Evolutionary conservation across 2,797 vertebrate genomes (phyloP), one percentile per base, ranked within the genome.

Genomic region (Peromyscus aztecus): DNA sequence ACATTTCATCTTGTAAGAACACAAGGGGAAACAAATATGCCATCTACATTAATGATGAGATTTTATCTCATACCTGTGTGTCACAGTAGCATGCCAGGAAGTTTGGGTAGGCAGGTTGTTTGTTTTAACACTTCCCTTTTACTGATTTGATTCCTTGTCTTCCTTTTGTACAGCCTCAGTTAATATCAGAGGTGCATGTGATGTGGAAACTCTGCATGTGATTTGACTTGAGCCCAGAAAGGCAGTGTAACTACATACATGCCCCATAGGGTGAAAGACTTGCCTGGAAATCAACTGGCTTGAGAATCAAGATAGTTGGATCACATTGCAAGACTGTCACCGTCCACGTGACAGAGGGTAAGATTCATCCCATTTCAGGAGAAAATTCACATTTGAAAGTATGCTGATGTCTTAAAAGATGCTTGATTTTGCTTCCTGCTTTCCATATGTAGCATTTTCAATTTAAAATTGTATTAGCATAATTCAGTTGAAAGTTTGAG

Each of bases 381-480:
- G 90, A 76, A 14, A 82, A 55, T 96, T 82, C 43, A 85, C 1
- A 12, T 90, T 86, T 95, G 65, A 84, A 93, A 96, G 49, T 21
- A 43, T 71, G 4, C 27, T 96, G 52, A 88, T 2, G 90, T 87
- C 52, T 37, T 89, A 65, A n/a, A 57, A 16, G n/a, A 55, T 69
- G 91, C 89, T 86, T 88, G 86, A 61, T 88, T 94, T 94, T 93
- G 9, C 67, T 91, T 90, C 37, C 13, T 96, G 9, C 37, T 97
- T 46, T 91, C 16, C 5, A 89, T 29, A 9, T 17, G 46, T 82
- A 88, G 4, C 27, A 90, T 63, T 95, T 96, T 89, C 57, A 92
- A 81, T 84, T 96, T 71, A 75, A 97, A 91, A 55, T 94, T 37
- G 49, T 78, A 81, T 89, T 96, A 93, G 87, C 94, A 96, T 95